Percentiles rank a stretch among this genome's conserved stretches.
Evolutionary conservation across 1,140 invertebrate genomes (phyloP).

Genomic region (Camponotus vicinus): DNA sequence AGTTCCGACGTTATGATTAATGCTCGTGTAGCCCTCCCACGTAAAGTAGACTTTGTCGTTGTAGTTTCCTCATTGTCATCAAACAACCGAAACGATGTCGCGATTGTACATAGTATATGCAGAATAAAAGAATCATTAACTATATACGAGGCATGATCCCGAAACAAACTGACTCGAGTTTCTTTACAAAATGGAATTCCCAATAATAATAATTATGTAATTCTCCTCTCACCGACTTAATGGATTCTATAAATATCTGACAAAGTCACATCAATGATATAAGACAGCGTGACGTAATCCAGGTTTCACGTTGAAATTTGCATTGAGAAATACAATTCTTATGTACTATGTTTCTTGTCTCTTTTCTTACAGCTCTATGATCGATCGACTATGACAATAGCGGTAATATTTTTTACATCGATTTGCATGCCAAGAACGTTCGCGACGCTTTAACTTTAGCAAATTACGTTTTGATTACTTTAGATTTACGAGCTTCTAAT

Average conservation of each 20-base stretch:
- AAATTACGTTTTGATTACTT: background rate
- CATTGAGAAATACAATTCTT: background rate
- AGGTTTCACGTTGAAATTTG: background rate
- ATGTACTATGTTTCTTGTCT: background rate
- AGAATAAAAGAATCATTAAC: background rate
- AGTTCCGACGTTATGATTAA: slow-evolving; percentile 2
- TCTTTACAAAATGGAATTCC: background rate
- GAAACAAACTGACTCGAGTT: background rate
- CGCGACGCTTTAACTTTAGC: background rate
- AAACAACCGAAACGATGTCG: slow-evolving; percentile 17
- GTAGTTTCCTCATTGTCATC: slow-evolving; percentile 57
- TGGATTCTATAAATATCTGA: slow-evolving; percentile 44
- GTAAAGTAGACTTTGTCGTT: slow-evolving; percentile 23
- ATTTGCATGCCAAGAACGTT: background rate
- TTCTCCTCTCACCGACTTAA: background rate
- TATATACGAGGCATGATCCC: background rate
- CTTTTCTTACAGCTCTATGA: background rate
- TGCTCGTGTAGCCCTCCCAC: background rate
- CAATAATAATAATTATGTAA: background rate
- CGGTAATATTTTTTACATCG: background rate
- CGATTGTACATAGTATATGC: background rate
- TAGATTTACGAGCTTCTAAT: too few species aligned
- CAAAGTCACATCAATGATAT: slow-evolving; percentile 18
- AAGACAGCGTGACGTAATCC: slow-evolving; percentile 21
- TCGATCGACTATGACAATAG: background rate